Evolutionary conservation across 2,888 invertebrate species (phyloP), one percentile per base, ranked within the genome.

Genomic region (Hyposoter dolosus): DNA sequence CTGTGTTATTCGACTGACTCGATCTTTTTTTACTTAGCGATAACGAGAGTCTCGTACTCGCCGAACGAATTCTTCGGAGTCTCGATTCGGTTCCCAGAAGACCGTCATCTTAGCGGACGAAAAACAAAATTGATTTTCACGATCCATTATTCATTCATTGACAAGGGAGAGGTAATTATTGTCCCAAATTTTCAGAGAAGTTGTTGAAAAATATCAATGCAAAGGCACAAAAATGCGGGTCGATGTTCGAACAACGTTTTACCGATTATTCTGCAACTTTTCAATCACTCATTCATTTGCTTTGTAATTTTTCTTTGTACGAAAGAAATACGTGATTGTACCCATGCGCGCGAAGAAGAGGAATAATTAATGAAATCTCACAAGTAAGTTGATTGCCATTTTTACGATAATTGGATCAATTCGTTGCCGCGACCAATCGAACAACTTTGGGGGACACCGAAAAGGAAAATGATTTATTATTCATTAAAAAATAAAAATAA

Each of bases 31-130:
- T 75, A 6, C 66, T 45, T 35, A 72, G 45, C 45, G 82, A 65
- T 10, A 87, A 87, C 72, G 89, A 87, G 71, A 90, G 89, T 83
- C 92, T 90, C 74, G 89, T 90, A 78, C 89, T 93, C 35, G 94
- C 94, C 45, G 94, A 94, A 86, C 93, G 93, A 87, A 94, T 94
- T 89, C 94, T 93, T 53, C 94, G 93, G 65, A 93, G 88, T 74
- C 94, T 92, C 28, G 94, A 92, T 66, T 94, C 94, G 23, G 92
- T 92, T 17, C 94, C 95, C 83, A 95, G 91, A 79, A 94, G 90
- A 81, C 92, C 92, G 71, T 94, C 93, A 83, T 93, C 94, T 94
- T 87, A 28, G 84, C 28, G 12, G 12, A 60, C 28, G 12, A 28
- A 28, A 23, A 60, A 60, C 0, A 3, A 1, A 60, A 60, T 60